These are phyloP conservation scores for Epistrophella euchroma DNA, from an alignment of 2,888 invertebrate genomes.

Conservation along the genomic window DNA sequence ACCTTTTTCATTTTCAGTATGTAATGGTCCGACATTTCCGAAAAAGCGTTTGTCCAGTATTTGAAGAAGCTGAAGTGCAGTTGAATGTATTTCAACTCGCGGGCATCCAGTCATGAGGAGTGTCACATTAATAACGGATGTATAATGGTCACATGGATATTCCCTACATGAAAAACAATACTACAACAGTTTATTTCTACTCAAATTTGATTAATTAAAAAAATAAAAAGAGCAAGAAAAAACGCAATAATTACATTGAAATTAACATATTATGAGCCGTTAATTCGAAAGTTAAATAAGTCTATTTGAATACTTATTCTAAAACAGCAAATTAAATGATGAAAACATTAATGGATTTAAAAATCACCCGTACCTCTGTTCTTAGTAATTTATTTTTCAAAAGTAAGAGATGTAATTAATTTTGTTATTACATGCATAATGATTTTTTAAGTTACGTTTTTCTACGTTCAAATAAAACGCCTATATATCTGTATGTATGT, in stretches of 20 bases:
- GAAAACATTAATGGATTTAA: too few relatives aligned
- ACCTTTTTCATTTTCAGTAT: conserved; percentile 91
- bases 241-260: not conserved
- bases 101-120: conserved; percentile 98
- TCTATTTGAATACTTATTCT: too few relatives aligned
- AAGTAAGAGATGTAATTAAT: too few relatives aligned
- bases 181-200: not conserved
- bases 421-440: too few relatives aligned
- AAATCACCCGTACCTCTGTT: too few relatives aligned
- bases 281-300: too few relatives aligned
- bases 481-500: too few relatives aligned
- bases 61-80: conserved; percentile 96
- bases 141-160: conserved; percentile 98
- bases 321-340: too few relatives aligned
- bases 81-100: conserved; percentile 95
- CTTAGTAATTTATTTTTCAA: too few relatives aligned
- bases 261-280: not conserved
- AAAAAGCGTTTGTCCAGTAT: conserved; percentile 97
- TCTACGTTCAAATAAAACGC: too few relatives aligned
- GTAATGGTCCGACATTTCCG: conserved; percentile 90
- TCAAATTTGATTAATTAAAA: not conserved
- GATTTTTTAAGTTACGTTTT: too few relatives aligned
- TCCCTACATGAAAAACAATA: conserved; percentile 87
- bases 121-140: conserved; percentile 98
- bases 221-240: not conserved